Conservation (phyloP, 37 sponge, comb jelly and placozoan genomes). For the Agelas oroides region DNA sequence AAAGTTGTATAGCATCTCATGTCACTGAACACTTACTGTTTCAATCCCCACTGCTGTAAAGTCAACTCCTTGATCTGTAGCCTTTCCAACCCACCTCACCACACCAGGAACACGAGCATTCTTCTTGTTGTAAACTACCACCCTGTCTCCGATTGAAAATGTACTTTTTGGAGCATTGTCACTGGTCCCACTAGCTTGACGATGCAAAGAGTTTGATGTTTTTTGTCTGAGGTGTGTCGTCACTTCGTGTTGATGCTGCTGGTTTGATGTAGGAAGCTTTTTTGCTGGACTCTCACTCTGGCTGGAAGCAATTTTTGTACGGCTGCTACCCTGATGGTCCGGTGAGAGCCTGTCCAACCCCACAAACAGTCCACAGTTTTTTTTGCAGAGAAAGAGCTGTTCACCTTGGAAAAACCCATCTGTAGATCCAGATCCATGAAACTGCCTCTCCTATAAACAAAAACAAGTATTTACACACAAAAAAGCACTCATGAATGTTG, state of each 20-base stretch:
- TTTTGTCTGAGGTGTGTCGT: not conserved
- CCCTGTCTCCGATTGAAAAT: constrained; percentile 29
- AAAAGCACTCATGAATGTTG: not conserved
- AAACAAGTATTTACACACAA: not conserved
- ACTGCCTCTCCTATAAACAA: constrained; percentile 34
- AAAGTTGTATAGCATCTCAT: too few species aligned
- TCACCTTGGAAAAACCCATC: constrained; percentile 50
- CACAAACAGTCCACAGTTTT: constrained; percentile 67
- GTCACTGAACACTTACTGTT: constrained; percentile 44
- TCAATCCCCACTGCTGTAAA: constrained; percentile 54
- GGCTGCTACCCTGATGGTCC: not conserved
- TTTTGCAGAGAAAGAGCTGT: constrained; percentile 52
- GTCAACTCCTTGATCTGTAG: not conserved
- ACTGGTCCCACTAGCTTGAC: constrained; percentile 1
- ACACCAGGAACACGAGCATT: constrained; percentile 13
- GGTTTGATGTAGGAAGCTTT: not conserved
- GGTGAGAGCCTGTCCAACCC: constrained; percentile 36
- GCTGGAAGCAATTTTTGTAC: too few species aligned
- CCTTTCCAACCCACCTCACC: constrained; percentile 54
- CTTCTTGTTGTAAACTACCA: constrained; percentile 25
- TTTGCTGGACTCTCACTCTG: too few species aligned
- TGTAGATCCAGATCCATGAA: constrained; percentile 37
- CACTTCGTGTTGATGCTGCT: not conserved
- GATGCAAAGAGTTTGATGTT: too few species aligned
- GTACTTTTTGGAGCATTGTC: not conserved